Evolutionary conservation across 2,888 invertebrate species (phyloP), one percentile per base, ranked within the genome.

Genomic region (Macrophya alboannulata): DNA sequence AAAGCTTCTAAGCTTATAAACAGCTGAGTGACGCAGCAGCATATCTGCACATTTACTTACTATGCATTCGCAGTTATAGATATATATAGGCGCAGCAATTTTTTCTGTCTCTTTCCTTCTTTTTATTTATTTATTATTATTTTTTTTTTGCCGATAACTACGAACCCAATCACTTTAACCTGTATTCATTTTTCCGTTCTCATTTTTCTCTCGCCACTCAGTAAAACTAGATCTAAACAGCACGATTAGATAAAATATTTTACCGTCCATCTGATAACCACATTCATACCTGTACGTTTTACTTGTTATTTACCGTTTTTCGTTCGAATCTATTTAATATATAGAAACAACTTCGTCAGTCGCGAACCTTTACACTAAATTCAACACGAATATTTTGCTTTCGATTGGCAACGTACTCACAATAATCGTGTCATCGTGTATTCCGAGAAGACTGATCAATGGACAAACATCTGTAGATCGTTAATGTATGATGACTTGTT

Each of bases 1-100:
- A 68, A 68, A 17, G 31, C 37, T 37, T 31, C 25, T 77, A 37
- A 51, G 55, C 55, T 77, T 31, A 51, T 55, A 55, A 77, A 77
- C 77, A 77, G 55, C 9, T 55, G 55, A 31, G 12, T 51, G 74
- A 74, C 74, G 74, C 45, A 74, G 45, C 45, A 5, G 8, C 31
- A 31, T 37, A 25, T 51, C 55, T 45, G 37, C 37, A 74, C 45
- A 74, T 74, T 74, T 45, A 45, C 43, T 74, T 45, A 74, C 45
- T 45, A 9, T 74, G 21, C n/a, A 25, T 74, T 45, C 4, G 9
- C 45, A 12, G 45, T 45, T 45, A 8, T 4, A 21, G 8, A 74
- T 17, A 74, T 4, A 21, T 17, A 74, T 17, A 74, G 9, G 15
- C 45, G 68, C 68, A 37, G 55, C 4, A 55, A 31, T 31, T 31